Base-by-base conservation (phyloP, 2,113 vertebrate species). In the Synchiropus splendidus region DNA sequence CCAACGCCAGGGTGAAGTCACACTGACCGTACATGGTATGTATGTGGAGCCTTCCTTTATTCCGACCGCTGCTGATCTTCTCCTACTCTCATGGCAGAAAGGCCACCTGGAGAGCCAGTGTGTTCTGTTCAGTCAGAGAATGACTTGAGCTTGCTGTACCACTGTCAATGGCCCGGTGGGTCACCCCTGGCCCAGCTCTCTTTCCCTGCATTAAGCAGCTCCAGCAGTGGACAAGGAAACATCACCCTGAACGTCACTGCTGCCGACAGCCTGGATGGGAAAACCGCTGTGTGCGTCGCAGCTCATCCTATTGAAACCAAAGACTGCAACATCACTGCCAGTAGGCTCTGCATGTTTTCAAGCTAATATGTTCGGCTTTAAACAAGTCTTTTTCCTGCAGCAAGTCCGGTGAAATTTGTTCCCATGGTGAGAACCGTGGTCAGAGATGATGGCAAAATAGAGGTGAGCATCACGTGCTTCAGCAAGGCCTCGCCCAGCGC, bases 91-190 rank as follows among this genome's bases (percentile, higher is more conserved):
- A 6, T 43, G 34, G 14, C 69, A 85, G 83, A 77, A 51, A 55
- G 10, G 18, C 77, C 80, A 0, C 0, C 9, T 0, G 75, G 65
- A 2, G 30, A 9, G 13, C 72, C 72, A 0, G 0, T 16, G 10
- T 85, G 83, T 47, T 83, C 75, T 0, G 70, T 84, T 12, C 18
- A 37, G 9, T 39, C 76, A 0, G 45, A 46, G 36, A 51, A 56
- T 34, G 35, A 18, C 31, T 1, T 4, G 1, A 2, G 40, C 2
- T 63, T 85, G 54, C 76, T 58, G 62, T 82, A 74, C 48, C 12
- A 6, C 16, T 86, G 82, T 45, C 4, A 1, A 12, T 83, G 77
- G 82, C 16, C 16, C 1, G 79, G 75, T 3, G 82, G 75, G 40
- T 53, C 39, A 4, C 79, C 82, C 2, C 31, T 15, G 30, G 75